Conservation (phyloP, 2,113 vertebrate species). For the Blennius ocellaris region DNA sequence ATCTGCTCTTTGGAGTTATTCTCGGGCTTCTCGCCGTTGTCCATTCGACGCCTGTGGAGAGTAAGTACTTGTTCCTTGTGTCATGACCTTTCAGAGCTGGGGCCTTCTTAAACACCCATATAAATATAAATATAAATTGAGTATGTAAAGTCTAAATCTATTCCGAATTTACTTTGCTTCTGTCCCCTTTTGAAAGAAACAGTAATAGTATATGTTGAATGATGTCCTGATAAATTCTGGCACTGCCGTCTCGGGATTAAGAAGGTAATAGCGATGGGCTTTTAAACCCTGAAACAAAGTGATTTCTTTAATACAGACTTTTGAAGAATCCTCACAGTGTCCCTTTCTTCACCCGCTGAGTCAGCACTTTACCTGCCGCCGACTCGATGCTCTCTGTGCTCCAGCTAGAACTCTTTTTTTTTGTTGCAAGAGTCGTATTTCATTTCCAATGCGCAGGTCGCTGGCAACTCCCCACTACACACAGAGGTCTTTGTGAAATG, state of each 20-base stretch:
- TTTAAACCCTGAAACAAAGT: not conserved
- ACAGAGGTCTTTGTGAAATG: constrained; percentile 64
- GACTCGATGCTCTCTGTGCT: constrained; percentile 48
- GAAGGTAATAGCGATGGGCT: not conserved
- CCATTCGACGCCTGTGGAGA: constrained; percentile 32
- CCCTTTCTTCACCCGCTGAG: constrained; percentile 30
- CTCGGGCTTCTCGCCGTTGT: constrained; percentile 62
- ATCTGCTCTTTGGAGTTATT: constrained; percentile 32
- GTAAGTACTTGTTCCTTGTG: constrained; percentile 51
- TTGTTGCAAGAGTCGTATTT: constrained; percentile 55
- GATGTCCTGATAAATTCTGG: not conserved
- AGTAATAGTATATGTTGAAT: not conserved
- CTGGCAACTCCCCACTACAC: constrained; percentile 40
- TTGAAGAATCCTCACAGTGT: constrained; percentile 30
- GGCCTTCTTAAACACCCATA: no score
- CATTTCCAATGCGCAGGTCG: constrained; percentile 34
- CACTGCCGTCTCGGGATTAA: not conserved
- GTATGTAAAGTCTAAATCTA: no score
- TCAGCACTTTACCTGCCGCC: constrained; percentile 39
- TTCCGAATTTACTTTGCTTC: not conserved
- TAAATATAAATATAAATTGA: no score
- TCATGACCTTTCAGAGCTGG: no score
- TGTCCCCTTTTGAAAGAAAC: not conserved
- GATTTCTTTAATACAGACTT: constrained; percentile 10
- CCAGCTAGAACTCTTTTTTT: constrained; percentile 21